Evolutionary conservation across 1,140 invertebrate species (phyloP), one percentile per base, ranked within the genome.

Genomic region (Drosophila seguyi): DNA sequence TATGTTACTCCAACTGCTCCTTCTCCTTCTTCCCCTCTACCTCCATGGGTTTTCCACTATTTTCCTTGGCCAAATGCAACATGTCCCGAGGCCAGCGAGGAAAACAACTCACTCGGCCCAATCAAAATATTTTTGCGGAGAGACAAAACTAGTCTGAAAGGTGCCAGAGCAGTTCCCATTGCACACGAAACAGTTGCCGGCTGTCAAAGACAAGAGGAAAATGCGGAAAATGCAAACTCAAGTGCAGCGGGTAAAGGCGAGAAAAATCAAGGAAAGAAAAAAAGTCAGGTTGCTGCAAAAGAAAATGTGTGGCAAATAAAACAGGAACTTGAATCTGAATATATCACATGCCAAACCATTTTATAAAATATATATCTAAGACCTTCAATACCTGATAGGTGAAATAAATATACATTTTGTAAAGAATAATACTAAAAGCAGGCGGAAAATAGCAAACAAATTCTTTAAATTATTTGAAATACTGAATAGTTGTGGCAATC

Each of bases 41-140:
- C 27, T 5, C 10, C 47, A 11, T 20, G n/a, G 20, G n/a, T 13
- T 11, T 52, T 31, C 20, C 50, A 53, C 58, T 41, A 16, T 66
- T 67, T 69, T 84, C 71, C 76, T 84, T 75, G 82, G 55, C 67
- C 80, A 77, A 88, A 87, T 74, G 84, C 84, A 87, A 87, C 84
- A 87, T 87, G 80, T 86, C 73, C 56, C 34, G 57, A 34, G 31
- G 31, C 31, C 34, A 36, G 34, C 34, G 34, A 18, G 38, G 68
- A 79, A 75, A 45, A 67, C 84, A 87, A 74, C 82, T 88, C 82
- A 88, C 84, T 80, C 61, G 80, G 60, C 73, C 84, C 72, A 87
- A 87, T 90, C 84, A 87, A 87, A 87, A 87, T 84, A 87, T 87
- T 87, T 87, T 58, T 66, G 72, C 57, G 50, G 48, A 47, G 50